Percentiles rank a stretch among this genome's conserved stretches.
Evolutionary conservation across 2,797 vertebrate species (phyloP).

Genomic region (Ctenosaura bakeri): DNA sequence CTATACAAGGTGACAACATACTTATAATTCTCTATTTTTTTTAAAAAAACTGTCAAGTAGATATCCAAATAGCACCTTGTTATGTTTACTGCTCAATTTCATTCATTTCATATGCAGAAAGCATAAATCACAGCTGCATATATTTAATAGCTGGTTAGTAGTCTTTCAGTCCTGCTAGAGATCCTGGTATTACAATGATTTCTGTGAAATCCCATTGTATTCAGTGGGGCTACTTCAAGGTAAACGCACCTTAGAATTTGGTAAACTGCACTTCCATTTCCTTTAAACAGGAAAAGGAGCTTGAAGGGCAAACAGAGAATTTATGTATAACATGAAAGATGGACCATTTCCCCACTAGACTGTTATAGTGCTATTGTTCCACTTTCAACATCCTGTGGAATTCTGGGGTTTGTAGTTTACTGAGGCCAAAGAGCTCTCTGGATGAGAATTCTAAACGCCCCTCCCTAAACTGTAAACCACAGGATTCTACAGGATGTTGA

Average conservation of each 20-base stretch:
- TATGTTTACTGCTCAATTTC: rapidly evolving
- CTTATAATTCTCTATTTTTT: background rate
- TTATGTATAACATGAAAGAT: background rate
- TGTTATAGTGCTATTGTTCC: no score
- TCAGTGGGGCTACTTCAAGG: background rate
- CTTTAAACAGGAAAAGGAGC: background rate
- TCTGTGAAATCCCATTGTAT: background rate
- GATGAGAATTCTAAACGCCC: no score
- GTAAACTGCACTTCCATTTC: background rate
- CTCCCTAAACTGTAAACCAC: no score
- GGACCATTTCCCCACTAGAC: no score
- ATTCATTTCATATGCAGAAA: background rate
- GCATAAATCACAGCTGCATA: background rate
- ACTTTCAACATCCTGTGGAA: no score
- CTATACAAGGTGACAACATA: rapidly evolving
- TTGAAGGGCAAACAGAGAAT: background rate
- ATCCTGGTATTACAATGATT: background rate
- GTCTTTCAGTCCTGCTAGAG: background rate
- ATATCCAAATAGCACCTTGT: background rate
- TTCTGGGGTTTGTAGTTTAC: no score
- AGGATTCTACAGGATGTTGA: no score
- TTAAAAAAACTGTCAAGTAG: background rate
- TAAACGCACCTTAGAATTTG: background rate
- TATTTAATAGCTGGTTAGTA: background rate
- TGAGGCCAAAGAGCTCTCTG: no score